Conservation (phyloP, 1,140 invertebrate genomes). For the Anoplophora glabripennis region DNA sequence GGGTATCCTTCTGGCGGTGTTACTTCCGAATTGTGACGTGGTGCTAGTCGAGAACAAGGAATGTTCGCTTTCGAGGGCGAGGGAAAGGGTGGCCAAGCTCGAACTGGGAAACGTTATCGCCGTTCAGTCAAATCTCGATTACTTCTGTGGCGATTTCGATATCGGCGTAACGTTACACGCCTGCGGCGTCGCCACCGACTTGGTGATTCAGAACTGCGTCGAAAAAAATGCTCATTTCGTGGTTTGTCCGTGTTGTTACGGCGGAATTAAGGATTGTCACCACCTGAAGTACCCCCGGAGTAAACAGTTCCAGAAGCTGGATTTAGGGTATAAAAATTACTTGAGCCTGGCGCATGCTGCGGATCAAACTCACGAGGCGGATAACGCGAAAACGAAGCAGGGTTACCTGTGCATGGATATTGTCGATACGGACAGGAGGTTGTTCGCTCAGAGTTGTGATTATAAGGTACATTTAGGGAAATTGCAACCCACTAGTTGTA, state of each 20-base stretch:
- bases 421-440: slow-evolving; percentile 81
- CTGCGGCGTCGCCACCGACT: slow-evolving; percentile 91
- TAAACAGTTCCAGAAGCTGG: slow-evolving; percentile 50
- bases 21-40: slow-evolving; percentile 72
- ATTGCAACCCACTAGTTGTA: slow-evolving; percentile 75
- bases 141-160: slow-evolving; percentile 74
- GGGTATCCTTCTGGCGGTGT: slow-evolving; percentile 79
- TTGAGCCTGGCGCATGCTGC: slow-evolving; percentile 82
- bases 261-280: slow-evolving; percentile 72
- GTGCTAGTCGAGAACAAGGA: slow-evolving; percentile 93
- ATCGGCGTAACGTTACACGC: slow-evolving; percentile 88
- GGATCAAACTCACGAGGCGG: slow-evolving; percentile 79
- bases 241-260: slow-evolving; percentile 93
- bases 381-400: slow-evolving; percentile 67
- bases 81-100: slow-evolving; percentile 65
- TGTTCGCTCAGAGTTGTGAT: slow-evolving; percentile 68
- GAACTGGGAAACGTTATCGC: slow-evolving; percentile 73
- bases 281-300: slow-evolving; percentile 74
- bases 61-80: slow-evolving; percentile 75
- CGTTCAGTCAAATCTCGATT: slow-evolving; percentile 85
- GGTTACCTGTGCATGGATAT: slow-evolving; percentile 81
- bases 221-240: slow-evolving; percentile 77
- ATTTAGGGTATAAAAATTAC: slow-evolving; percentile 52
- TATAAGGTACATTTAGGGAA: slow-evolving; percentile 75
- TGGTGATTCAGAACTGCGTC: slow-evolving; percentile 84